Evolutionary conservation across 2,797 vertebrate genomes (phyloP).

Genomic region (Hypotaenidia philippensis): DNA sequence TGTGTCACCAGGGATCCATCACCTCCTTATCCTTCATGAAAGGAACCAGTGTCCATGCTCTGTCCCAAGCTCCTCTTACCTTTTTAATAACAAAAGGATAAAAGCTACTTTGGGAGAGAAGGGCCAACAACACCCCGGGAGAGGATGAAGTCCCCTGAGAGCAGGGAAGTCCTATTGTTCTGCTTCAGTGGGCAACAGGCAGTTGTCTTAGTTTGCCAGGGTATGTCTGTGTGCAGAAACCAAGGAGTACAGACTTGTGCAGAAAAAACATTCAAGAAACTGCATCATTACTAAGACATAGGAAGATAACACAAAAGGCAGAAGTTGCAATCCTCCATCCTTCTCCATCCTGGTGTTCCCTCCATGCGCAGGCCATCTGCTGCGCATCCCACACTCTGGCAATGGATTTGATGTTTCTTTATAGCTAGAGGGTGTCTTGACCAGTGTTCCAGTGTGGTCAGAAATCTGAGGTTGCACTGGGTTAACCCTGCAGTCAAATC

Average conservation of each 20-base stretch:
- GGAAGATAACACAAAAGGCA: not conserved
- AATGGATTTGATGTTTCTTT: not conserved
- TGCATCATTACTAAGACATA: not conserved
- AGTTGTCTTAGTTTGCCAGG: not conserved
- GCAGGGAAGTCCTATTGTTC: not conserved
- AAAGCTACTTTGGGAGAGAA: not conserved
- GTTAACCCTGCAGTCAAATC: slow-evolving; percentile 21
- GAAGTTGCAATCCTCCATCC: not conserved
- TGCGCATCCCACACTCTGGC: not conserved
- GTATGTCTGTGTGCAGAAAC: not conserved
- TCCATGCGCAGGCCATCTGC: slow-evolving; percentile 17
- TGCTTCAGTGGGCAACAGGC: not conserved
- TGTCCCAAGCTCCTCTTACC: not conserved
- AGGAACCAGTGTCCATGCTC: not conserved
- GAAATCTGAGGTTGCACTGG: not conserved
- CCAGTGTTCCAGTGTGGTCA: not conserved
- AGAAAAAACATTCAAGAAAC: not conserved
- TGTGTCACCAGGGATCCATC: not conserved
- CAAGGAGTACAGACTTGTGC: not conserved
- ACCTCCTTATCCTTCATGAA: not conserved
- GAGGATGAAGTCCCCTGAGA: not conserved
- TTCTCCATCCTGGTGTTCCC: not conserved
- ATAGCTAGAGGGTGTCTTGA: not conserved
- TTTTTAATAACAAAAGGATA: not conserved
- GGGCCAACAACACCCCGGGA: rapidly evolving